Base-by-base conservation (phyloP, 2,797 vertebrate genomes). In the Rhinoraja longicauda region DNA sequence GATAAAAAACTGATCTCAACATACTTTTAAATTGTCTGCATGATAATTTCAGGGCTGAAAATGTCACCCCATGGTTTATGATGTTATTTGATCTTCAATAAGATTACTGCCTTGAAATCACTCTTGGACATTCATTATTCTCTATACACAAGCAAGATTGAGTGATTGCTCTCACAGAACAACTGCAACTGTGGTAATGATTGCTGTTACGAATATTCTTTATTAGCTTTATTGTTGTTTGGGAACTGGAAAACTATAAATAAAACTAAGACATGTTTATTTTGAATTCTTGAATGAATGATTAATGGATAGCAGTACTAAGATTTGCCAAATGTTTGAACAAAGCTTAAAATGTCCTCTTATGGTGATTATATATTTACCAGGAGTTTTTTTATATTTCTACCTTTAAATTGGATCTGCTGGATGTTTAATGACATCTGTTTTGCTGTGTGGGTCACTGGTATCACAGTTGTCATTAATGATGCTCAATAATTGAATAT, bases 51-150 rank as follows among this genome's bases (percentile, higher is more conserved):
- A 67, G 84, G n/a, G 84, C 2, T 88, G 53, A 88, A 88, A 88
- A 88, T 36, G 7, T 67, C 59, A 88, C 67, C 84, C n/a, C n/a
- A 32, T 88, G n/a, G 59, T 67, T 88, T 88, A 67, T 88, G 62
- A 88, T 88, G 84, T 88, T 8, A 88, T 88, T 88, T 88, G 84
- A 88, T 88, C 59, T 32, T 67, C 59, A 67, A 88, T 32, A 17
- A 88, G 59, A 36, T 88, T 88, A 62, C 29, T 88, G 84, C 57
- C 84, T 64, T 88, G 59, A 88, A 88, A 88, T 88, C 59, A 88
- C 59, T 88, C 84, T 29, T 86, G 82, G 57, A 82, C 26, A 8
- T 88, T 88, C 59, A 64, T 64, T 88, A 88, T 64, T 64, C 84
- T 88, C 84, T 88, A 32, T 32, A 88, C n/a, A 32, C 84, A 62